Evolutionary conservation across 2,113 vertebrate species (phyloP).

Genomic region (Aythya baeri): DNA sequence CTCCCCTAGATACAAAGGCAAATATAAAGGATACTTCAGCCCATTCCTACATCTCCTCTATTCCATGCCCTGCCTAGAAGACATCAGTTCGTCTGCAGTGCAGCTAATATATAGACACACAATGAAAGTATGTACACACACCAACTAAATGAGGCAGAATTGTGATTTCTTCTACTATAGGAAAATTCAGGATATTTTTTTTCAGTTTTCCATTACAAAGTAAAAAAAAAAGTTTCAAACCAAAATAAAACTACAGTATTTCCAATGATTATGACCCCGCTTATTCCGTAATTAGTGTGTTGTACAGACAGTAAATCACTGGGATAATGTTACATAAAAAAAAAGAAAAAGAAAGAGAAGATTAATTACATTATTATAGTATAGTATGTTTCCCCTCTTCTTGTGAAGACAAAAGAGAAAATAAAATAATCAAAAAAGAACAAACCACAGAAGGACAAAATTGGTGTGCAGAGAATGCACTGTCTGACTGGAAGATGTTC

Average conservation of each 20-base stretch:
- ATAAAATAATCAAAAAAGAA: not conserved
- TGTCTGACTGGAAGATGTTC: not conserved
- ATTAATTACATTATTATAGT: not conserved
- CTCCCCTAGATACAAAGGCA: constrained; percentile 76
- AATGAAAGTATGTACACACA: constrained; percentile 4
- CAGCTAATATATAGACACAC: constrained; percentile 32
- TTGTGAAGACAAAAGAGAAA: not conserved
- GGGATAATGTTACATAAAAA: not conserved
- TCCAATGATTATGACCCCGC: not conserved
- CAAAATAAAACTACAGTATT: constrained; percentile 16
- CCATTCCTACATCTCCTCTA: constrained; percentile 70
- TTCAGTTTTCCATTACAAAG: not conserved
- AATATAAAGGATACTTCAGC: constrained; percentile 78
- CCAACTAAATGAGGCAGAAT: constrained; percentile 16
- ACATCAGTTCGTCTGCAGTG: constrained; percentile 47
- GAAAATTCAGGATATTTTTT: not conserved
- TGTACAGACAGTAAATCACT: not conserved
- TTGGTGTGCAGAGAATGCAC: not conserved
- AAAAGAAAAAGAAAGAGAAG: not conserved
- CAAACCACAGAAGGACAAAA: not conserved
- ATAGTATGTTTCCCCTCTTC: not conserved
- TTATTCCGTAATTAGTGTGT: not conserved
- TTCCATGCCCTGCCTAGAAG: constrained; percentile 38
- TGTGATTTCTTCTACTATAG: constrained; percentile 18
- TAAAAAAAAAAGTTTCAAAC: not conserved